Base-by-base conservation (phyloP, 2,113 vertebrate species). In the Zingel zingel region DNA sequence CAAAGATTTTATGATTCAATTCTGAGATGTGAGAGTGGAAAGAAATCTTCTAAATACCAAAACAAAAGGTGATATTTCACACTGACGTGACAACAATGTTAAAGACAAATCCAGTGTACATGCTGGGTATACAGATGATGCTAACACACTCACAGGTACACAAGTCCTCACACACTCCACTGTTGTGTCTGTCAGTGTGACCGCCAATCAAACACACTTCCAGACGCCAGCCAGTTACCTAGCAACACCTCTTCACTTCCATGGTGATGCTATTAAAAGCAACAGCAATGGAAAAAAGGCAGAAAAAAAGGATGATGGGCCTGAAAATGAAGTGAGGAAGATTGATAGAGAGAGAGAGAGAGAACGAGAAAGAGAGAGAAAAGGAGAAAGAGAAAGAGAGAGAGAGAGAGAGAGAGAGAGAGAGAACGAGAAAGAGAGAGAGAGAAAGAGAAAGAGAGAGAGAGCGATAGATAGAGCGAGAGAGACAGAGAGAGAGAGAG, bases 261-360 rank as follows among this genome's bases (percentile, higher is more conserved):
- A 90, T 92, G 91, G 94, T 67, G 87, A 94, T 91, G 94, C 94
- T 95, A 94, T 94, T 92, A 93, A 95, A 95, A 92, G 93, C 85
- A 84, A 79, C 89, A 86, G 88, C 91, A 92, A 87, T 84, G 71
- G 39, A 43, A 82, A 84, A 85, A 50, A 53, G 21, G 54, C 51
- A 27, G 30, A 19, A 69, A 68, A 89, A 84, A 62, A 70, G 74
- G 73, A 86, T 54, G 74, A 87, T 75, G 57, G 58, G 85, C 64
- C 85, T 76, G 82, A 74, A 87, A 89, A 87, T 79, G 69, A 88
- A 82, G 74, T 61, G 80, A 86, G 85, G 75, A 76, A 74, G 78
- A 76, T 70, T 63, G 70, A 80, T 25, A 27, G 47, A 76, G 75
- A 69, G 75, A 82, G 65, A 48, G 45, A 74, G 75, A 71, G 21